phyloP scores from a whole-genome alignment of 2,797 vertebrate genomes.

The Gallinago stenura region DNA sequence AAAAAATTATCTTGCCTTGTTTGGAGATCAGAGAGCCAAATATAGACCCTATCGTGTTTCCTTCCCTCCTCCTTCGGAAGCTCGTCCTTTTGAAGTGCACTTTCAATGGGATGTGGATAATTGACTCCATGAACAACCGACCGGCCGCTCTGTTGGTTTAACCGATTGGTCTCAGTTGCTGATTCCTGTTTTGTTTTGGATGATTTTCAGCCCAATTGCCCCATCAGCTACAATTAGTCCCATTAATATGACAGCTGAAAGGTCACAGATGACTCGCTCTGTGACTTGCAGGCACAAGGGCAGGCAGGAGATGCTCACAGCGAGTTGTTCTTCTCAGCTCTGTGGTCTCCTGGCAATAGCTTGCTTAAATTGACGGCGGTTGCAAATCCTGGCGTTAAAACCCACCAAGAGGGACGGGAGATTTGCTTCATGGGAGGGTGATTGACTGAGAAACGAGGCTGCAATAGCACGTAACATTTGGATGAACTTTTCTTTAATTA shows the following conservation, averaged over 20 bases:
- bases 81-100: constrained; percentile 59
- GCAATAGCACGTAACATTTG: not conserved
- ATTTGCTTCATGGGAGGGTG: not conserved
- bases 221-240: constrained; percentile 32
- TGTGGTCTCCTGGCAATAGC: rapidly evolving
- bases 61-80: constrained; percentile 59
- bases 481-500: constrained; percentile 30
- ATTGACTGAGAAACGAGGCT: not conserved
- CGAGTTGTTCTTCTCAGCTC: not conserved
- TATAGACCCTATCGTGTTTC: constrained; percentile 43
- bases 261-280: not conserved
- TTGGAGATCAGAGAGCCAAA: constrained; percentile 59
- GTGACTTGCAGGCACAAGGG: rapidly evolving
- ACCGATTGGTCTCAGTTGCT: constrained; percentile 34
- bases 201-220: constrained; percentile 69
- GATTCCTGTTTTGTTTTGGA: constrained; percentile 62
- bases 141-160: constrained; percentile 45
- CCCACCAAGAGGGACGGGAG: not conserved
- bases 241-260: constrained; percentile 39
- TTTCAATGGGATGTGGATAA: constrained; percentile 69
- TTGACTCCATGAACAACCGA: constrained; percentile 35
- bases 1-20: not conserved
- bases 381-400: not conserved
- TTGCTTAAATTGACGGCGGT: not conserved
- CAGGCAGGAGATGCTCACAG: not conserved